These are phyloP conservation scores for Chrysochloris asiatica DNA, from an alignment of 2,113 vertebrate species.

Conservation along the genomic window DNA sequence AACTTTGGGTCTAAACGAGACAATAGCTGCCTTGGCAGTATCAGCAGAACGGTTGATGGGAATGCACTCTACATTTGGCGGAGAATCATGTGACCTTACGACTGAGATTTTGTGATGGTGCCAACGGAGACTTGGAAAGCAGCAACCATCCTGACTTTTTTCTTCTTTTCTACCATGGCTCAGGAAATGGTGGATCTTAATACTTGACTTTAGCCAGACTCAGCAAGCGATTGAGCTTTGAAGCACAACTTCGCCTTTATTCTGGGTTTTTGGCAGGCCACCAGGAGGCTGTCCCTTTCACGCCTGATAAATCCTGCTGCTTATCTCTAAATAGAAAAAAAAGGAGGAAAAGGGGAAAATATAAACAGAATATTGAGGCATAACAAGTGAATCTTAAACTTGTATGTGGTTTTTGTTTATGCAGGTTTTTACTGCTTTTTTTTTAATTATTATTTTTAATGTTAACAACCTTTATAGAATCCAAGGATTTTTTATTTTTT, in stretches of 20 bases:
- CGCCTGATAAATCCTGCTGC: conserved; percentile 87
- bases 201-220: conserved; percentile 90
- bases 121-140: conserved; percentile 90
- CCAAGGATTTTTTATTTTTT: conserved; percentile 74
- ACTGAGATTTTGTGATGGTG: conserved; percentile 92
- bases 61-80: conserved; percentile 93
- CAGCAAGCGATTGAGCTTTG: conserved; percentile 88
- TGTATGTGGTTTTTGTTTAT: conserved; percentile 49
- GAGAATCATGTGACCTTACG: conserved; percentile 93
- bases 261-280: conserved; percentile 88
- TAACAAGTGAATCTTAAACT: conserved; percentile 81
- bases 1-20: conserved; percentile 94
- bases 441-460: conserved; percentile 22
- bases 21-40: conserved; percentile 97
- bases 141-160: conserved; percentile 86
- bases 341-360: conserved; percentile 71
- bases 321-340: conserved; percentile 84
- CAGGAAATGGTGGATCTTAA: conserved; percentile 95
- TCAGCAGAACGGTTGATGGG: conserved; percentile 95
- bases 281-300: conserved; percentile 90
- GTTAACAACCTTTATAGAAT: conserved; percentile 75
- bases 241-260: conserved; percentile 89
- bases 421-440: conserved; percentile 54
- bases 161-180: conserved; percentile 86
- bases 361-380: conserved; percentile 82